Percentiles rank a stretch among this genome's conserved stretches.
Conservation (phyloP, 2,888 invertebrate species). For the Drosophila peninsularis region DNA sequence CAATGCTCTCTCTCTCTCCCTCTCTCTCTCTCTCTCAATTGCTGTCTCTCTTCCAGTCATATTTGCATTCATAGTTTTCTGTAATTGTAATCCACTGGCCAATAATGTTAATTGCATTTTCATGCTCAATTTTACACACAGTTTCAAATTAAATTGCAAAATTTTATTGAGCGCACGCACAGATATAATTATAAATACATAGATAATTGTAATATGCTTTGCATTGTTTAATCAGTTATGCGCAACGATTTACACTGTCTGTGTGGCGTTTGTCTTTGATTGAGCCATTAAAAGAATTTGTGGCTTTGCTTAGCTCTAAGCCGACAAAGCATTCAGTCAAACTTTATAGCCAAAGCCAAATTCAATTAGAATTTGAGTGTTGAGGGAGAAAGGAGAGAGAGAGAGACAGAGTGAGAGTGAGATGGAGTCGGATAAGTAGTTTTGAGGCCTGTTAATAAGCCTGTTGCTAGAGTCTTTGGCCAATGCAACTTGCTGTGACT, state of each 20-base stretch:
- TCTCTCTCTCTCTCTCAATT: neutral
- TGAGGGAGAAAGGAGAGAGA: neutral
- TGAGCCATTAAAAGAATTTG: conserved; percentile 40
- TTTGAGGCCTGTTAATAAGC: no score
- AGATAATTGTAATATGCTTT: conserved; percentile 35
- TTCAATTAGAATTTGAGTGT: conserved; percentile 27
- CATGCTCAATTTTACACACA: conserved; percentile 59
- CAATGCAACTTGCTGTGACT: conserved; percentile 5
- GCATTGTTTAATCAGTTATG: conserved; percentile 42
- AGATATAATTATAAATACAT: conserved; percentile 38
- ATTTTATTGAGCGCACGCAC: conserved; percentile 39
- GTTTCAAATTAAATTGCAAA: conserved; percentile 54
- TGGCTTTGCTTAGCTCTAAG: conserved; percentile 20
- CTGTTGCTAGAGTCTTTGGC: conserved; percentile 31
- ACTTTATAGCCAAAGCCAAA: conserved; percentile 23
- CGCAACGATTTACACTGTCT: conserved; percentile 5
- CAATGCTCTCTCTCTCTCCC: neutral
- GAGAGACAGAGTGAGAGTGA: neutral
- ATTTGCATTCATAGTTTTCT: conserved; percentile 35
- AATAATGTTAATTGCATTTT: conserved; percentile 66
- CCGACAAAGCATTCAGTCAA: conserved; percentile 17
- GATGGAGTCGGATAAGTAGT: conserved; percentile 12
- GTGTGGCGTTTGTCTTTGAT: conserved; percentile 24
- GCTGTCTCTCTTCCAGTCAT: neutral
- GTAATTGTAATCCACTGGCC: conserved; percentile 57